Conservation (phyloP, 2,113 vertebrate species). For the Callithrix jacchus region DNA sequence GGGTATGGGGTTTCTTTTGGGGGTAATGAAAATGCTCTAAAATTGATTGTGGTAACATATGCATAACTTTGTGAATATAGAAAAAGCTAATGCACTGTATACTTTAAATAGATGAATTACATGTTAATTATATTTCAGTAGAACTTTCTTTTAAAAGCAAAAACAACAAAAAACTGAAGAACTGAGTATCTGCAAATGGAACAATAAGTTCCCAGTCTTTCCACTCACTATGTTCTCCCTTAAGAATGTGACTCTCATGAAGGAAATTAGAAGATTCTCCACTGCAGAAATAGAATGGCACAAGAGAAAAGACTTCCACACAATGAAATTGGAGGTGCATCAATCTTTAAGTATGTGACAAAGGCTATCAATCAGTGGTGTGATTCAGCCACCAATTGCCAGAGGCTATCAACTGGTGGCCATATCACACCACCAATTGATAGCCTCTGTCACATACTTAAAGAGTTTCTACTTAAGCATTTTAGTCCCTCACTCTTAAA, state of each 20-base stretch:
- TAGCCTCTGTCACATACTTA: not conserved
- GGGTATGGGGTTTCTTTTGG: not conserved
- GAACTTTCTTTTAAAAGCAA: not conserved
- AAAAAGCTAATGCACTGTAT: not conserved
- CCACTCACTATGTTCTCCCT: not conserved
- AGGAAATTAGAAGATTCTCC: not conserved
- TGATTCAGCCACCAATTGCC: no score
- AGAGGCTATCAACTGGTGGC: no score
- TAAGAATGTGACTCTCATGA: not conserved
- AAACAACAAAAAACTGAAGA: not conserved
- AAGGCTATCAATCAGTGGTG: no score
- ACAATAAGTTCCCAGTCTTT: not conserved
- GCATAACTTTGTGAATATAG: not conserved
- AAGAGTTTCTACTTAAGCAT: not conserved
- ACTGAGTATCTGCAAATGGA: not conserved
- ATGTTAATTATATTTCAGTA: not conserved
- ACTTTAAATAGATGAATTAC: not conserved
- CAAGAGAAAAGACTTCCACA: not conserved
- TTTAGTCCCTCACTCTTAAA: conserved; percentile 5
- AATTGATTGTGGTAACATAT: not conserved
- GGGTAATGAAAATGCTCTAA: not conserved
- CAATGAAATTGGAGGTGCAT: not conserved
- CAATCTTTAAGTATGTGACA: no score
- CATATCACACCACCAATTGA: not conserved
- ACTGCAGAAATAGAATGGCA: not conserved